Evolutionary conservation across 2,888 invertebrate genomes (phyloP).

Genomic region (Pemphredon lugubris): DNA sequence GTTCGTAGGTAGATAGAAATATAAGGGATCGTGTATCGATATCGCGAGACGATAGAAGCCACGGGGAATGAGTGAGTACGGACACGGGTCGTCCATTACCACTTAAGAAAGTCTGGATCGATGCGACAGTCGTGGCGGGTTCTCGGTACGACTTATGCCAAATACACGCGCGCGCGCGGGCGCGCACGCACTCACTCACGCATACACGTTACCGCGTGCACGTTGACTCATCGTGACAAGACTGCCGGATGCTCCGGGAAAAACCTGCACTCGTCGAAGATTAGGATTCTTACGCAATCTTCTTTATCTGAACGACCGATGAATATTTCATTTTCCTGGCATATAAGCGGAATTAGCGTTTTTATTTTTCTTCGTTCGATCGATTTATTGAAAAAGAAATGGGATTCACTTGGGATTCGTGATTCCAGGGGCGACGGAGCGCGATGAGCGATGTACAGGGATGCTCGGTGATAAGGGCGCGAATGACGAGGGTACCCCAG

Average conservation of each 20-base stretch:
- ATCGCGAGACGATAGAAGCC: slow-evolving; percentile 69
- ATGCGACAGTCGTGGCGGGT: slow-evolving; percentile 60
- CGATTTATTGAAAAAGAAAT: too few species aligned
- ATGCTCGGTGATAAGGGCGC: too few species aligned
- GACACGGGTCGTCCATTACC: slow-evolving; percentile 79
- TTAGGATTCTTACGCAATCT: slow-evolving; percentile 14
- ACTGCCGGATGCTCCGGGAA: slow-evolving; percentile 55
- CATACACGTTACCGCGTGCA: background rate
- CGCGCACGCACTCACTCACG: background rate
- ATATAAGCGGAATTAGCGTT: background rate
- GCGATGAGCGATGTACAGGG: too few species aligned
- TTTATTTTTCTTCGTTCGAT: too few species aligned
- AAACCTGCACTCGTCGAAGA: slow-evolving; percentile 42
- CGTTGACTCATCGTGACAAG: slow-evolving; percentile 68
- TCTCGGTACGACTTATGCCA: slow-evolving; percentile 68
- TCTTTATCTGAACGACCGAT: background rate
- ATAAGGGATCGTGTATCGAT: slow-evolving; percentile 68
- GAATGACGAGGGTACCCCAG: too few species aligned
- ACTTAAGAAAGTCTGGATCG: slow-evolving; percentile 71
- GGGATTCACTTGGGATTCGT: too few species aligned
- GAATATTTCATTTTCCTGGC: slow-evolving; percentile 7
- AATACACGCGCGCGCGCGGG: slow-evolving; percentile 29
- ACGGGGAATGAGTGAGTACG: slow-evolving; percentile 57
- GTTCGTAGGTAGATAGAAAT: slow-evolving; percentile 36
- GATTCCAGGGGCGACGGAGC: too few species aligned